Base-by-base conservation (phyloP, 2,797 vertebrate species). In the Megalops cyprinoides region DNA sequence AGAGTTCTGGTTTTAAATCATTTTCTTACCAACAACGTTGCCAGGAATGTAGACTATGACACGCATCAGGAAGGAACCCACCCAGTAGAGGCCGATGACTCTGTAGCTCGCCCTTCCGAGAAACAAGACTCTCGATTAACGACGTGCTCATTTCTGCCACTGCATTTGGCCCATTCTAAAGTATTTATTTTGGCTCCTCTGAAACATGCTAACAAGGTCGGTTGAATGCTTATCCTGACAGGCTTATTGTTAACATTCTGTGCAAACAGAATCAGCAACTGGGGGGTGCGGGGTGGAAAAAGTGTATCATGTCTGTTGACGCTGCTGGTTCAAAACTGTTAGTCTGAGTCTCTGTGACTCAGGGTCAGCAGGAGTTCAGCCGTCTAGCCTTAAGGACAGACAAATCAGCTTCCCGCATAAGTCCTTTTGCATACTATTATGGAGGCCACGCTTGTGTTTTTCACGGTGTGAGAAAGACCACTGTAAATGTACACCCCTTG, bases 1-100 rank as follows among this genome's bases (percentile, higher is more conserved):
- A 48, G 49, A 39, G 8, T 44, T 44, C 46, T 46, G 86, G 87
- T 88, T 81, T 87, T 89, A 89, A 90, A 90, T 87, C 89, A 84
- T 86, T 88, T 69, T 81, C 96, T 96, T 94, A 98, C 97, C 97
- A 77, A 97, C 96, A 91, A 96, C 93, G 87, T 95, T 98, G 90
- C 97, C 97, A 86, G 96, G 96, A 92, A 98, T 93, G 94, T 97
- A 97, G 87, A 98, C 97, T 82, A 97, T 91, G 84, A 94, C 89
- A 85, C 94, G 94, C 96, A 97, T 98, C 85, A 96, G 86, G 89
- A 98, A 96, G 77, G 97, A 99, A 77, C 97, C 97, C 3, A 97
- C 92, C 97, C 97, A 99, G 86, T 97, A 98, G 20, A 98, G 93
- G 81, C 97, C 97, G 84, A 98, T 96, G n/a, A 92, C 94, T 90